Evolutionary conservation across 2,888 invertebrate species (phyloP).

Genomic region (Mylabris sibirica): DNA sequence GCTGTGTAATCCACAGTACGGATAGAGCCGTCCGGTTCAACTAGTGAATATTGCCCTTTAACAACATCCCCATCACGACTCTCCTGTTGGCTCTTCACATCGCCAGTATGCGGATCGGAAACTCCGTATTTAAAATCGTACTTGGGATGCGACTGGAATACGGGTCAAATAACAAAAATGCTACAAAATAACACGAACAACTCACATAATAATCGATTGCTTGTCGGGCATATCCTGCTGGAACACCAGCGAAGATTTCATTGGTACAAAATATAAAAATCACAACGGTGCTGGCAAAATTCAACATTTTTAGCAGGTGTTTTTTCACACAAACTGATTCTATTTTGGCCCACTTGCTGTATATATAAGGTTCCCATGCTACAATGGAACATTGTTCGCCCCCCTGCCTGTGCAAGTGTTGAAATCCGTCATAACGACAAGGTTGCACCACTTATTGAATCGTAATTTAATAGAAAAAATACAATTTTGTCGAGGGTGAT

Average conservation of each 20-base stretch:
- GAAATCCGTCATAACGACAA: conserved; percentile 39
- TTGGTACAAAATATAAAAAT: conserved; percentile 40
- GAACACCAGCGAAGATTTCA: conserved; percentile 44
- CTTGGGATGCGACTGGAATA: conserved; percentile 66
- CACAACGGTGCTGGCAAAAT: conserved; percentile 40
- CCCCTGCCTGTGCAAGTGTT: conserved; percentile 40
- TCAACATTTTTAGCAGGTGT: conserved; percentile 18
- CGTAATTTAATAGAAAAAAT: background rate
- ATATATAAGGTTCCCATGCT: conserved; percentile 52
- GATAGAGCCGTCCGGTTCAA: conserved; percentile 62
- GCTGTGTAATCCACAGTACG: conserved; percentile 65
- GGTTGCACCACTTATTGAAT: conserved; percentile 40
- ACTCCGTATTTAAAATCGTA: conserved; percentile 70
- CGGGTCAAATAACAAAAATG: background rate
- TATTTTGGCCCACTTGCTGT: conserved; percentile 50
- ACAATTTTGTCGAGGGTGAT: too few species aligned
- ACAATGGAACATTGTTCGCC: conserved; percentile 46
- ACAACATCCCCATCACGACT: conserved; percentile 69
- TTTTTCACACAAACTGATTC: conserved; percentile 44
- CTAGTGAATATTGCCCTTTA: conserved; percentile 59
- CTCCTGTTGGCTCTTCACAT: conserved; percentile 69
- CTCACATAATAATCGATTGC: conserved; percentile 71
- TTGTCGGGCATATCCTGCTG: conserved; percentile 59
- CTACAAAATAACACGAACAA: conserved; percentile 33
- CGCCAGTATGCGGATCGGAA: conserved; percentile 70